Conservation (phyloP, 1,140 invertebrate species). For the Armadillidium nasatum region DNA sequence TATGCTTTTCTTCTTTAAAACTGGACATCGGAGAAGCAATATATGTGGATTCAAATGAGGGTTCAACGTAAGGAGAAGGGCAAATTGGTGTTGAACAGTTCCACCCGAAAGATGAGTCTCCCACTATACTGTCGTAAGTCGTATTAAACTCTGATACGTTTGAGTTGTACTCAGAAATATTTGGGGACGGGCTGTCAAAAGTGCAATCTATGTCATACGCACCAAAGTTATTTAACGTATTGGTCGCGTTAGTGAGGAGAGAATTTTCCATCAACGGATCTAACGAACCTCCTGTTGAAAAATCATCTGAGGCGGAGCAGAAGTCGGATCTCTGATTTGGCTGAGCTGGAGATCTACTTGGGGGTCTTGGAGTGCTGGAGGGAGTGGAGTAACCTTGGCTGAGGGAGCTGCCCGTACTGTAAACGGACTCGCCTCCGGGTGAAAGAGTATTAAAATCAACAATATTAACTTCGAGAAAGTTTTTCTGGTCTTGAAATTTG, state of each 20-base stretch:
- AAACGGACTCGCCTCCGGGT: background rate
- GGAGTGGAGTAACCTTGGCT: constrained; percentile 6
- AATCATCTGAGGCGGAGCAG: background rate
- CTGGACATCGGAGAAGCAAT: background rate
- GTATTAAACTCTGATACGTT: background rate
- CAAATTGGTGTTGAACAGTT: background rate
- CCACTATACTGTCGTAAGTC: background rate
- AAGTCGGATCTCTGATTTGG: background rate
- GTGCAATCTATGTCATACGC: background rate
- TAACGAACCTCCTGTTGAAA: constrained; percentile 6
- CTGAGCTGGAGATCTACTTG: background rate
- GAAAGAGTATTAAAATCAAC: constrained; percentile 8
- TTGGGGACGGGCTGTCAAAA: background rate
- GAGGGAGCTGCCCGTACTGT: background rate
- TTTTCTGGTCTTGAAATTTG: background rate
- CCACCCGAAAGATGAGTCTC: background rate
- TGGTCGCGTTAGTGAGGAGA: background rate
- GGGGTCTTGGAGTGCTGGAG: constrained; percentile 7
- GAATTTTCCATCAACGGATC: background rate
- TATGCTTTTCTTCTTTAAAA: background rate
- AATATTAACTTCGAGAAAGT: background rate
- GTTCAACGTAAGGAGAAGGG: background rate
- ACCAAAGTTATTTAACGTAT: background rate
- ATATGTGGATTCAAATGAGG: background rate
- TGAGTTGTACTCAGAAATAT: background rate